Percentiles rank a stretch among this genome's conserved stretches.
Evolutionary conservation across 2,113 vertebrate species (phyloP).

Genomic region (Progne subis): DNA sequence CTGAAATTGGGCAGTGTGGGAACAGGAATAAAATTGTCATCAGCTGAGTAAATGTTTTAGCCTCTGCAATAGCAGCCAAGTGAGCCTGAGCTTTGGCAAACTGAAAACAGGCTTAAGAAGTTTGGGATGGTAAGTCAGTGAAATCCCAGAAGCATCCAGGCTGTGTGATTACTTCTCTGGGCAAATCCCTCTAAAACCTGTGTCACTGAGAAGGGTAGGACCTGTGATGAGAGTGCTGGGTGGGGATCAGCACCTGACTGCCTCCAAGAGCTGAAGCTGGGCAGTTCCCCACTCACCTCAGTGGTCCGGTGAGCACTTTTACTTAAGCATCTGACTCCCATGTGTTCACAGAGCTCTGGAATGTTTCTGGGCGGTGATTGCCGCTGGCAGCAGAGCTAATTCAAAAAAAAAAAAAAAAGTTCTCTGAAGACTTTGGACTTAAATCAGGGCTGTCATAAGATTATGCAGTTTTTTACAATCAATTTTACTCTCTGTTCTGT

Average conservation of each 20-base stretch:
- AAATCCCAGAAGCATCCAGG: not conserved
- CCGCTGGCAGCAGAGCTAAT: not conserved
- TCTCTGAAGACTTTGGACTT: not conserved
- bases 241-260: not conserved
- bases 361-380: not conserved
- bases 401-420: not conserved
- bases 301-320: not conserved
- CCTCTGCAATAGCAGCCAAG: not conserved
- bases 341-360: not conserved
- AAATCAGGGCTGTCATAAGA: not conserved
- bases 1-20: not conserved
- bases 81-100: not conserved
- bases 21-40: not conserved
- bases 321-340: not conserved
- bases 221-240: not conserved
- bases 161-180: not conserved
- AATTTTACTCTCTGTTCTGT: not conserved
- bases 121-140: not conserved
- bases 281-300: not conserved
- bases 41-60: not conserved
- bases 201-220: not conserved
- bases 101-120: not conserved
- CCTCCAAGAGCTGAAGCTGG: not conserved
- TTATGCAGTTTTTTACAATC: not conserved
- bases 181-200: not conserved